A percentile compares a stretch with the other conserved stretches of the same genome.
Evolutionary conservation across 2,113 vertebrate genomes (phyloP).

Genomic region (Macrotis lagotis): DNA sequence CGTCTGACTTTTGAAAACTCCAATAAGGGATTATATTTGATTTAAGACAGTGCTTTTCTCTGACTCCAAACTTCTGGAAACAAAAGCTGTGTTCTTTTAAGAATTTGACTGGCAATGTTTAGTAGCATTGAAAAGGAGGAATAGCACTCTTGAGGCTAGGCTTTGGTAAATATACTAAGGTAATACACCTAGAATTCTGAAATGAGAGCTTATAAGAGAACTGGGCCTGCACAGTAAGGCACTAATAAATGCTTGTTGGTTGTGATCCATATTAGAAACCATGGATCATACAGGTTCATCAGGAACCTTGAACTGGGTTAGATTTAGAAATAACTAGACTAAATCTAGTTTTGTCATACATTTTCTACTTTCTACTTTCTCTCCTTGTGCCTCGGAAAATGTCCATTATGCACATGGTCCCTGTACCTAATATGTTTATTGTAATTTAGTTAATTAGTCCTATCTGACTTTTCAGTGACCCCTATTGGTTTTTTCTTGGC

Average conservation of each 20-base stretch:
- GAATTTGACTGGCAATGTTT: not conserved
- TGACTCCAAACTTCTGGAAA: not conserved
- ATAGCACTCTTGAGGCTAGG: not conserved
- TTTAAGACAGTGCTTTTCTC: not conserved
- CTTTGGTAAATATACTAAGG: not conserved
- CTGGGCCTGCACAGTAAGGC: not conserved
- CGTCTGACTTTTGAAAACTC: not conserved
- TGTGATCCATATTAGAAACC: not conserved
- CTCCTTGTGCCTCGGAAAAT: not conserved
- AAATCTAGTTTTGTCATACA: not conserved
- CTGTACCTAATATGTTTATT: too few species aligned
- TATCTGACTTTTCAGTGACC: not conserved
- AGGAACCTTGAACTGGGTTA: not conserved
- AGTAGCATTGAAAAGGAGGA: not conserved
- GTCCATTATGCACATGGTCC: too few species aligned
- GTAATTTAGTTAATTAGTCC: too few species aligned
- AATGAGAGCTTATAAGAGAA: not conserved
- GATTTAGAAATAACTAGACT: slow-evolving; percentile 9
- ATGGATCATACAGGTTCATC: not conserved
- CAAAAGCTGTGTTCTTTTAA: not conserved
- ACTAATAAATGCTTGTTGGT: not conserved
- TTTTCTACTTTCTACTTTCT: not conserved
- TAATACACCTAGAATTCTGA: not conserved
- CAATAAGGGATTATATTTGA: not conserved
- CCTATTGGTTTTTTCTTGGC: not conserved